Evolutionary conservation across 1,140 invertebrate genomes (phyloP), one percentile per base, ranked within the genome.

Genomic region (Metopolophium dirhodum): DNA sequence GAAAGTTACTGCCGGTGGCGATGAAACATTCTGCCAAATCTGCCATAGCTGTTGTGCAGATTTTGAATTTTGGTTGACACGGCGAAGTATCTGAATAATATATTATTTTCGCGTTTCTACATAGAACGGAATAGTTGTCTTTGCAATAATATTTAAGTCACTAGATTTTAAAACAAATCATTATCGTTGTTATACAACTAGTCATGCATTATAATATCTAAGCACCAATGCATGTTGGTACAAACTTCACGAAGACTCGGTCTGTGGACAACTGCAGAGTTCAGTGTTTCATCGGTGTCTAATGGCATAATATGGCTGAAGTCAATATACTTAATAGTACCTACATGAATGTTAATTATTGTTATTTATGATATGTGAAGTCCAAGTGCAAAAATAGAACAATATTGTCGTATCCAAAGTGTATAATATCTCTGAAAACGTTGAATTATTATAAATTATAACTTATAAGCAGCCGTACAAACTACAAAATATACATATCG

Each of bases 1-100:
- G 6, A 7, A 22, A 22, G 51, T 54, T 91, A 45, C 90, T 91
- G 61, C 90, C 90, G 26, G 90, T 91, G 37, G 7, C 90, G 26
- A 91, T 47, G 45, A 91, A 45, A 35, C 90, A 91, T 82, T 35
- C 90, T 68, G 47, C 30, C 35, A 91, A 82, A 91, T 91, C 90
- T 51, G 90, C 90, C 90, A 91, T 91, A 1, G 2, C 45, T 45
- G n/a, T 57, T 68, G 14, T 77, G 61, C 14, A n/a, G 18, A 18
- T n/a, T 77, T 77, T 18, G n/a, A 77, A 77, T 77, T 68, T 30
- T 14, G 4, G 4, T 68, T 68, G 30, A n/a, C 11, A 68, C 26
- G 26, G 26, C 0, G 14, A 77, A 4, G 0, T 4, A 77, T 77
- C 61, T 41, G 83, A 41, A 45, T 83, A 41, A 26, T 85, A 45